A percentile compares a stretch with the other conserved stretches of the same genome.
Conservation (phyloP, 2,113 vertebrate genomes). For the Anas platyrhynchos region DNA sequence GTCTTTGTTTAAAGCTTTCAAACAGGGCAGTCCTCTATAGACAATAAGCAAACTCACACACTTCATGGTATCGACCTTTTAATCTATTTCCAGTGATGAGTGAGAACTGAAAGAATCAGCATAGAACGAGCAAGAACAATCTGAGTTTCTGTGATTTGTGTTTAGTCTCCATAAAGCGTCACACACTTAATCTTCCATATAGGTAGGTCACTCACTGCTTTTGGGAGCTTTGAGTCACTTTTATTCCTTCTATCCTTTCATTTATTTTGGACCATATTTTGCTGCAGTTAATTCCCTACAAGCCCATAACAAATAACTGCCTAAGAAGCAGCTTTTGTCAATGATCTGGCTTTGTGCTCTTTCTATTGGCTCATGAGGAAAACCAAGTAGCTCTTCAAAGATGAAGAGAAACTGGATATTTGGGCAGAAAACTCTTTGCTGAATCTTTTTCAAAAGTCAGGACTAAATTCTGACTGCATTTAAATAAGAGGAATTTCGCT, state of each 20-base stretch:
- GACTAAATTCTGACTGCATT: not conserved
- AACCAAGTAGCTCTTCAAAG: not conserved
- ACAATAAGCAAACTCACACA: not conserved
- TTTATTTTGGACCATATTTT: not conserved
- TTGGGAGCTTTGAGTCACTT: not conserved
- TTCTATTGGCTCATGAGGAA: not conserved
- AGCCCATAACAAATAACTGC: not conserved
- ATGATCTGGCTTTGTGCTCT: not conserved
- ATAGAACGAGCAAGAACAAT: not conserved
- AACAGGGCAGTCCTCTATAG: not conserved
- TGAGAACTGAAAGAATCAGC: not conserved
- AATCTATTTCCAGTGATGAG: not conserved
- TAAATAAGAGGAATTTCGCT: not conserved
- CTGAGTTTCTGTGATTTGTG: not conserved
- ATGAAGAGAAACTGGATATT: not conserved
- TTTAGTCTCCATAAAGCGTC: not conserved
- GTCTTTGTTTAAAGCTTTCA: not conserved
- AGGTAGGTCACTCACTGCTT: not conserved
- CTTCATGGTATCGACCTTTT: not conserved
- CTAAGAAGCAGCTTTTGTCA: not conserved
- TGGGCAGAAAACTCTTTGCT: not conserved
- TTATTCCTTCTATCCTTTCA: not conserved
- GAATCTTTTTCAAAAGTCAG: not conserved
- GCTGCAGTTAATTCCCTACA: not conserved
- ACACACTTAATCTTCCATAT: not conserved